Conservation (phyloP, 2,113 vertebrate species). For the Gallinago paraguaiae region DNA sequence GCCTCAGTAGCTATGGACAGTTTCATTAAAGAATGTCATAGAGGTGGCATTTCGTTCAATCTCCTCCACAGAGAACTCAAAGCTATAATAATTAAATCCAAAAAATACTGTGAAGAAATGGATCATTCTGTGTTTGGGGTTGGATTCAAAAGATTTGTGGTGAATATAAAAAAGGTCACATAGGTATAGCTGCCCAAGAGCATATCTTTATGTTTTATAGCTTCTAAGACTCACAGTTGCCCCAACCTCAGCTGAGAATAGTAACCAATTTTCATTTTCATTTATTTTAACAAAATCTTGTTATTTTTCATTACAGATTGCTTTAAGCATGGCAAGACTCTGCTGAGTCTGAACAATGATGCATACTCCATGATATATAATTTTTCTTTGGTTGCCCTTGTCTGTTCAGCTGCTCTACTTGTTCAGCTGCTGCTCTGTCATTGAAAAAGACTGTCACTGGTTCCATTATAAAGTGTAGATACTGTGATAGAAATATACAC, state of each 20-base stretch:
- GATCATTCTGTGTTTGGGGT: not conserved
- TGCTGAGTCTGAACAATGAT: not conserved
- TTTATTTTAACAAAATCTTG: not conserved
- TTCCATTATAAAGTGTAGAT: not conserved
- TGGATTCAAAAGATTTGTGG: not conserved
- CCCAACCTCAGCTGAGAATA: not conserved
- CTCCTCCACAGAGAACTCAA: not conserved
- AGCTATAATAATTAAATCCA: not conserved
- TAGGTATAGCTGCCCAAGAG: not conserved
- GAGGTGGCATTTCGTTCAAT: not conserved
- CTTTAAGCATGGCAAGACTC: not conserved
- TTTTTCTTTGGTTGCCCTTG: constrained; percentile 17
- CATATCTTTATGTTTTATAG: not conserved
- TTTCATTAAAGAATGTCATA: not conserved
- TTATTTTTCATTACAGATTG: not conserved
- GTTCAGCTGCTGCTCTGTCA: constrained; percentile 1
- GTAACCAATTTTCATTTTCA: not conserved
- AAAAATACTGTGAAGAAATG: not conserved
- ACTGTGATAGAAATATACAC: not conserved
- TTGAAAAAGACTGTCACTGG: not conserved
- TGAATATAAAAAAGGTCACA: not conserved
- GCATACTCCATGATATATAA: not conserved
- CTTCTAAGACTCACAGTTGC: not conserved
- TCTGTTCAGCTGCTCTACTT: not conserved
- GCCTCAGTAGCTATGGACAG: not conserved